Conservation (phyloP, 2,888 invertebrate species). For the Brachynemurus nebulosus region DNA sequence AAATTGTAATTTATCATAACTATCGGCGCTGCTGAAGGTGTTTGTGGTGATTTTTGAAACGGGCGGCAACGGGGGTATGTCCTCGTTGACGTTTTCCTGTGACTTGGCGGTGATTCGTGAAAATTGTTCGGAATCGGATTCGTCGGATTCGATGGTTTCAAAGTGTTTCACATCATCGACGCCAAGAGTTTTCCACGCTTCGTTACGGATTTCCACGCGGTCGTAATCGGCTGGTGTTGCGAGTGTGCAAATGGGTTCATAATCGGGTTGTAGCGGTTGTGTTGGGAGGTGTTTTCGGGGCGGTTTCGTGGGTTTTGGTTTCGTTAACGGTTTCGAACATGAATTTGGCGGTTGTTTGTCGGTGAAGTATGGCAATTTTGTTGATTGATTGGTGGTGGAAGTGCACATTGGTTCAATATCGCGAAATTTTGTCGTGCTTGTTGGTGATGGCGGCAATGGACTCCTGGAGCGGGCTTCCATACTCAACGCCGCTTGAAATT, state of each 20-base stretch:
- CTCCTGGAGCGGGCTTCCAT: conserved; percentile 74
- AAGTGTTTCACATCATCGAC: conserved; percentile 58
- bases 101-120: conserved; percentile 31
- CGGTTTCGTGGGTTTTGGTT: conserved; percentile 19
- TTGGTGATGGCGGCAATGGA: conserved; percentile 53
- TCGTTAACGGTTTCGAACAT: conserved; percentile 13
- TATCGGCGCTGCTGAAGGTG: conserved; percentile 34
- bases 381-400: conserved; percentile 15
- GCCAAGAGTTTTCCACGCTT: conserved; percentile 72
- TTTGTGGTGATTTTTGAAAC: conserved; percentile 34
- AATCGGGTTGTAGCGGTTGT: conserved; percentile 29
- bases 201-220: conserved; percentile 57
- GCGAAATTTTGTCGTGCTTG: conserved; percentile 14
- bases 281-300: conserved; percentile 19
- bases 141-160: conserved; percentile 35
- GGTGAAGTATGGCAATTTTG: conserved; percentile 25
- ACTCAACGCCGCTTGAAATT: conserved; percentile 56
- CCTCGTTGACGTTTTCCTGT: conserved; percentile 30
- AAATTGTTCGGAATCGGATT: conserved; percentile 30
- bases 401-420: too few relatives aligned
- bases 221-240: conserved; percentile 51
- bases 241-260: conserved; percentile 35
- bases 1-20: conserved; percentile 70
- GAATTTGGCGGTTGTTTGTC: conserved; percentile 27
- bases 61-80: conserved; percentile 32